Base-by-base conservation (phyloP, 2,113 vertebrate genomes). In the Phyllostomus hastatus region DNA sequence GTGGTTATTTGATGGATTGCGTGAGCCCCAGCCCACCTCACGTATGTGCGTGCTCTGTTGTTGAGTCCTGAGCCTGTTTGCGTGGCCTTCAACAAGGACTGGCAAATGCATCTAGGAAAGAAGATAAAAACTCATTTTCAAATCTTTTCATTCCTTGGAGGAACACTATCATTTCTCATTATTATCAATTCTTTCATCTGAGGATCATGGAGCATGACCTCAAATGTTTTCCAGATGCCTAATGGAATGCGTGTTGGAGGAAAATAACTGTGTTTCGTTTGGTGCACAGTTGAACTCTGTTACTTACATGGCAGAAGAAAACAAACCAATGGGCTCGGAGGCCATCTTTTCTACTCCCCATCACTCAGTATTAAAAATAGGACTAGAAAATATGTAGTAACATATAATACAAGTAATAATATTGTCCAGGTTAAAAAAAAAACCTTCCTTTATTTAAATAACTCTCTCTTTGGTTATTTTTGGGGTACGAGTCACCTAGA, bases 191-290 rank as follows among this genome's bases (percentile, higher is more conserved):
- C 48, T 97, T 95, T 96, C 94, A 96, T 94, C 90, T 91, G 90
- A 66, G 50, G 43, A 88, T 80, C 88, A 46, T 61, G 54, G 86
- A 92, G 82, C 78, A 61, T 76, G 85, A 95, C 94, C 66, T 86
- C 50, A 86, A 83, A 95, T 89, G 38, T 26, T 86, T 94, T 95
- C 95, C 95, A 96, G 94, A 85, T 96, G 96, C 75, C 70, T 76
- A 82, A 80, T 52, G 84, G 95, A 95, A 96, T 87, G 67, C 90
- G 81, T 85, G 28, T 52, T 95, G 78, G 69, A 95, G 43, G 31
- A 50, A 93, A 86, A 90, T 26, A 88, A 43, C 14, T 91, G 57
- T 28, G 89, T 94, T 96, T 90, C 86, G 75, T 95, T 95, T 92
- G 57, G 57, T 90, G 52, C 35, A 86, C 43, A 91, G 69, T 90